Conservation (phyloP, 2,113 vertebrate genomes). For the Lepidothrix coronata region DNA sequence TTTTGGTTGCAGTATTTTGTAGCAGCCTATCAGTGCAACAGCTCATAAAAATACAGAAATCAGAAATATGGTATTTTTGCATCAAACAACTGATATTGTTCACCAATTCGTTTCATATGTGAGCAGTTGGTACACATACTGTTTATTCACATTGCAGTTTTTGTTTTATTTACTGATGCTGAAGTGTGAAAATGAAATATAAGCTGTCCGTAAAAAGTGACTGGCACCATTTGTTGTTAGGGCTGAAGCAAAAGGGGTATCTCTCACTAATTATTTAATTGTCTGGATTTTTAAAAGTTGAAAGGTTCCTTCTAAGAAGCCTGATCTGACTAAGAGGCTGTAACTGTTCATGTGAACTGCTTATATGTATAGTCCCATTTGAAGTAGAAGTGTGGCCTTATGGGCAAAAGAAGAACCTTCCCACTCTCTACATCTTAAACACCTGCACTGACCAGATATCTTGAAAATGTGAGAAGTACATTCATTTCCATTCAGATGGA, state of each 20-base stretch:
- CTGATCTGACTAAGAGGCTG: not conserved
- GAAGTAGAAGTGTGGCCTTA: not conserved
- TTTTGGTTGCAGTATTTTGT: not conserved
- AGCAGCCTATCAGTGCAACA: not conserved
- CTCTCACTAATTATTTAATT: not conserved
- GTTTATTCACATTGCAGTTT: not conserved
- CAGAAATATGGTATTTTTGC: not conserved
- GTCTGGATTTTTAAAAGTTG: not conserved
- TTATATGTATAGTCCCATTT: not conserved
- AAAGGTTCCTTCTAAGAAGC: not conserved
- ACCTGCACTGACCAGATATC: not conserved
- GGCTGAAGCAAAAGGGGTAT: not conserved
- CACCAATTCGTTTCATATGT: not conserved
- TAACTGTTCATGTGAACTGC: accelerated
- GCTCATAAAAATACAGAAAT: not conserved
- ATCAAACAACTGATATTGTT: not conserved
- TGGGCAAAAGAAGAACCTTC: not conserved
- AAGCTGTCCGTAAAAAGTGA: not conserved
- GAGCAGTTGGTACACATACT: not conserved
- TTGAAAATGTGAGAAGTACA: not conserved
- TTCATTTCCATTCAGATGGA: not conserved
- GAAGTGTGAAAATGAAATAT: not conserved
- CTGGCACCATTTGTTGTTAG: not conserved
- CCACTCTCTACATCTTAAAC: not conserved
- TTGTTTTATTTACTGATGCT: not conserved